These are phyloP conservation scores for Oxyteleia sp. DNA, from an alignment of 2,888 invertebrate species.

Conservation along the genomic window DNA sequence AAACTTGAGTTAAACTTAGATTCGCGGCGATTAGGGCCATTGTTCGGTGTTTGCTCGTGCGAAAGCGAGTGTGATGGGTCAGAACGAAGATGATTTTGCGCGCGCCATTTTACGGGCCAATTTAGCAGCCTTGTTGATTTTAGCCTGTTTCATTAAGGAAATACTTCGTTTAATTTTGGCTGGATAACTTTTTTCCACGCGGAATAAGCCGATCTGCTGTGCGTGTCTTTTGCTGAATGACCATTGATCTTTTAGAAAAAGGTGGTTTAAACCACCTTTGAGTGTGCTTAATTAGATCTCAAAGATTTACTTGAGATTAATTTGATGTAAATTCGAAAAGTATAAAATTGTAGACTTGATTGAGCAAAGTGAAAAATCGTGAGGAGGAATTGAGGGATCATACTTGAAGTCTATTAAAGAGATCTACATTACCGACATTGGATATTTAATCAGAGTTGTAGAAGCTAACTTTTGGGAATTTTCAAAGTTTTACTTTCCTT, in stretches of 20 bases:
- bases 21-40: constrained; percentile 71
- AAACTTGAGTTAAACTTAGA: constrained; percentile 71
- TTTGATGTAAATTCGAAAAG: no score
- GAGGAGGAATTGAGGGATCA: no score
- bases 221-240: constrained; percentile 9
- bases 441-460: no score
- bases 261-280: no score
- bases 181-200: constrained; percentile 29
- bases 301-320: no score
- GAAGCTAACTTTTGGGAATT: no score
- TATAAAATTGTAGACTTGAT: no score
- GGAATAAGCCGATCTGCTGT: constrained; percentile 1
- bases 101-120: constrained; percentile 51
- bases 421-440: no score
- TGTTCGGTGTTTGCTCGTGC: constrained; percentile 68
- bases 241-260: no score
- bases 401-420: no score
- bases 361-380: no score
- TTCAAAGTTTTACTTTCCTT: no score
- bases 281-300: constrained; percentile 10
- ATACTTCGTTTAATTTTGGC: constrained; percentile 44
- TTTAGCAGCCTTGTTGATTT: constrained; percentile 58
- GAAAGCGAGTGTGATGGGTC: constrained; percentile 55
- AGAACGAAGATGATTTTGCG: constrained; percentile 60
- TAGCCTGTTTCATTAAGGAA: constrained; percentile 51